Evolutionary conservation across 2,797 vertebrate species (phyloP).

Genomic region (Xenentodon cancila): DNA sequence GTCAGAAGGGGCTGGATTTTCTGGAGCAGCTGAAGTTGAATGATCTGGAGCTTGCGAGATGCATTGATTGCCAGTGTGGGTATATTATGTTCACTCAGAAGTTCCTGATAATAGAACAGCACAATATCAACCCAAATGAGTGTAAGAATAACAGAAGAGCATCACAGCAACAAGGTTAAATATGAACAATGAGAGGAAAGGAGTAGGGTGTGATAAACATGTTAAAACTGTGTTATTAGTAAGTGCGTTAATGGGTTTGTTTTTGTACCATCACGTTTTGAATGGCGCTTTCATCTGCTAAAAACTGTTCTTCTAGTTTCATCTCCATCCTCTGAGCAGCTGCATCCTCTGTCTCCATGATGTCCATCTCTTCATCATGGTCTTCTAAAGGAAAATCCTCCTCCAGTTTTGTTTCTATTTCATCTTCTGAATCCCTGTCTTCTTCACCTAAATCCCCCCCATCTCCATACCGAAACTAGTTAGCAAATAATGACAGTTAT

Average conservation of each 20-base stretch:
- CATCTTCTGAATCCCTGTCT: slow-evolving; percentile 64
- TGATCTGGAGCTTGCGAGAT: slow-evolving; percentile 74
- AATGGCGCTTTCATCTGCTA: slow-evolving; percentile 78
- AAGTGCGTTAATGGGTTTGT: neutral
- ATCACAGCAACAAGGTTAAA: neutral
- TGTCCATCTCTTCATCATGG: slow-evolving; percentile 73
- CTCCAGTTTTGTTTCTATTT: slow-evolving; percentile 84
- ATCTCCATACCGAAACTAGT: slow-evolving; percentile 15
- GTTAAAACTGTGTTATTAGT: neutral
- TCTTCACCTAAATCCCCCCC: slow-evolving; percentile 49
- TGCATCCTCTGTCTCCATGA: slow-evolving; percentile 84
- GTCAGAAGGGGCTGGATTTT: slow-evolving; percentile 84
- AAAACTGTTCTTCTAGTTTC: slow-evolving; percentile 87
- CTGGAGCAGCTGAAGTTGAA: slow-evolving; percentile 78
- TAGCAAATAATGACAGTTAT: neutral
- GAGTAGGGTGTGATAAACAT: neutral
- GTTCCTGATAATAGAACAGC: slow-evolving; percentile 58
- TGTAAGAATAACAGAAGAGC: neutral
- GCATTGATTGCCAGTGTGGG: slow-evolving; percentile 78
- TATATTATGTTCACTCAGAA: slow-evolving; percentile 75
- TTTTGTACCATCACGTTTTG: slow-evolving; percentile 80
- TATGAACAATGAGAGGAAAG: neutral
- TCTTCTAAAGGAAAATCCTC: slow-evolving; percentile 88
- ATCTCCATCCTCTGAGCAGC: slow-evolving; percentile 82
- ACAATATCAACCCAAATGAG: slow-evolving; percentile 7